phyloP scores from a whole-genome alignment of 37 sponge, comb jelly and placozoan species.

The Axinella damicornis region DNA sequence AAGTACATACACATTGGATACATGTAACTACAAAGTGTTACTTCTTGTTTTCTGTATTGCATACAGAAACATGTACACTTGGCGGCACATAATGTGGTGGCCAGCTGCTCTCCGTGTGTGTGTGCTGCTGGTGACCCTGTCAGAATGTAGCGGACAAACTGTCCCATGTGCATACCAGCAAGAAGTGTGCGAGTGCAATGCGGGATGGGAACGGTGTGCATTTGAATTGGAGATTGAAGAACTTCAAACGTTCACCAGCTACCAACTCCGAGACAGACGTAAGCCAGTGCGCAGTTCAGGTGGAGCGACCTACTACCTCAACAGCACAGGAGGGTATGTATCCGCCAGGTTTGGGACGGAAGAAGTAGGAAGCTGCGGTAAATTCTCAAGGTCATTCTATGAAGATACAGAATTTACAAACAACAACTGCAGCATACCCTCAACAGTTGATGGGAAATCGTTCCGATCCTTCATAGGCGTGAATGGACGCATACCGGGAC shows the following conservation, averaged over 20 bases:
- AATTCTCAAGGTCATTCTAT: background rate
- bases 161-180: constrained; percentile 25
- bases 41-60: too few species aligned
- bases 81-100: too few species aligned
- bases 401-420: too few species aligned
- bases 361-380: background rate
- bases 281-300: background rate
- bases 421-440: constrained; percentile 49
- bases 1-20: too few species aligned
- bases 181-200: constrained; percentile 34
- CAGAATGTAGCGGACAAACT: too few species aligned
- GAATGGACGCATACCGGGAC: constrained; percentile 67
- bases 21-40: too few species aligned
- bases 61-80: too few species aligned
- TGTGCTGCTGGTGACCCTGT: too few species aligned
- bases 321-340: background rate
- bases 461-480: constrained; percentile 62
- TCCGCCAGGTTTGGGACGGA: background rate
- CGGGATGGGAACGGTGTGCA: constrained; percentile 13
- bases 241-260: constrained; percentile 60
- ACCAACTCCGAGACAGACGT: constrained; percentile 8
- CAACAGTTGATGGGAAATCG: constrained; percentile 48
- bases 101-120: too few species aligned
- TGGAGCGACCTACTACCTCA: constrained; percentile 8
- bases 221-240: constrained; percentile 60